Evolutionary conservation across 2,888 invertebrate species (phyloP), one percentile per base, ranked within the genome.

Genomic region (Ophonus ardosiacus): DNA sequence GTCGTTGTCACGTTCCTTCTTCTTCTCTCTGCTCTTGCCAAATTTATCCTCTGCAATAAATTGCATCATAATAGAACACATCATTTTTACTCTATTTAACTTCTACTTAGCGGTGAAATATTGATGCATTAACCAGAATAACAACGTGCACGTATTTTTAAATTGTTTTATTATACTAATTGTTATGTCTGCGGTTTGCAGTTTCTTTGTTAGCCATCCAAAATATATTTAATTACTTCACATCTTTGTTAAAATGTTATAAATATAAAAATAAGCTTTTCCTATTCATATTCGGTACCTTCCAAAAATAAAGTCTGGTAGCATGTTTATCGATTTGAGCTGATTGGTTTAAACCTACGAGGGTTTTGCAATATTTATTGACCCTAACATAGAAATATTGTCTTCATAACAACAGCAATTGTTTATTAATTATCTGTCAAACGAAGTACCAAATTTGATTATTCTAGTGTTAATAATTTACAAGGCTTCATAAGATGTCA

Each of bases 41-140:
- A 78, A 57, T 57, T 57, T 78, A 78, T 31, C 24, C 56, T n/a
- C 21, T 24, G 78, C 59, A 78, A 78, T 78, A 78, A 78, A 78
- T 78, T 78, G 78, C 78, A 78, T 56, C 57, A 78, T 78, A 78
- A 57, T 78, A 78, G 78, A 57, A 57, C 57, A 78, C 78, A 78
- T 78, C n/a, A 78, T 56, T 78, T 78, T 78, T 78, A 78, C 24
- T 57, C 56, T 76, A 51, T 76, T 51, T 76, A 51, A 56, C 76
- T 51, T 76, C 18, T 10, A 76, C 43, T 21, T 56, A 17, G n/a
- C 78, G 57, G 78, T 78, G 59, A 78, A 57, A 78, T 78, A 78
- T 78, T 78, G 56, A 57, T 57, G 31, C 78, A 78, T 78, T 78
- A 78, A 78, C 18, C 21, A 78, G 51, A 78, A 78, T 78, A 15